Percentiles rank a stretch among this genome's conserved stretches.
phyloP scores from a whole-genome alignment of 92 coral and sea anemone genomes.

The Epizoanthus fatuus region DNA sequence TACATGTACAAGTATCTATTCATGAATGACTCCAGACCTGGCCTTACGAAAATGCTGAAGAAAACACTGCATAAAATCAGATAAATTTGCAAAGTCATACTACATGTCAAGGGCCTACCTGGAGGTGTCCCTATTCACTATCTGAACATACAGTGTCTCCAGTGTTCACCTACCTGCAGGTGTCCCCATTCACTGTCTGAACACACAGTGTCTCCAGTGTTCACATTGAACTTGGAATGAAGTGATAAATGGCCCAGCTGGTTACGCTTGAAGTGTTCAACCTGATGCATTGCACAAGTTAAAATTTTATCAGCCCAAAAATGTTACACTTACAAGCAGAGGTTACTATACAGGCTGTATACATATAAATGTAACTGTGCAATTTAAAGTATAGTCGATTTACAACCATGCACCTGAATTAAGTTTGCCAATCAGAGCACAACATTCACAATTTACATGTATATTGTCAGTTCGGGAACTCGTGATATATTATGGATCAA shows the following conservation, averaged over 20 bases:
- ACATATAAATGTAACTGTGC: too few species aligned
- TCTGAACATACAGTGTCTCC: conserved; percentile 55
- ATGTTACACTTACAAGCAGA: background rate
- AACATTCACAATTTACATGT: too few species aligned
- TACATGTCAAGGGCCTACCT: background rate
- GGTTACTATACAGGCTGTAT: background rate
- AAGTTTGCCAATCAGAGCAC: background rate
- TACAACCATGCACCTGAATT: too few species aligned
- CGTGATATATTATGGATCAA: too few species aligned
- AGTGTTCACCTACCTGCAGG: background rate
- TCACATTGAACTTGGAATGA: conserved; percentile 92
- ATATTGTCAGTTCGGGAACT: too few species aligned
- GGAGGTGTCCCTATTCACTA: conserved; percentile 74
- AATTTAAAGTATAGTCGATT: too few species aligned
- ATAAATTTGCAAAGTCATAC: too few species aligned
- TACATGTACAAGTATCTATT: background rate
- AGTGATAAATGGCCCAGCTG: conserved; percentile 93
- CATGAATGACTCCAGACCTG: too few species aligned
- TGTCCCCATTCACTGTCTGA: background rate
- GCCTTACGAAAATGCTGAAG: too few species aligned
- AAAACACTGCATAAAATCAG: too few species aligned
- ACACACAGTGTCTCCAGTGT: conserved; percentile 89
- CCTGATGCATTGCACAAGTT: conserved; percentile 49
- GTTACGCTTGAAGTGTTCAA: conserved; percentile 95
- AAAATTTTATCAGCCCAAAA: background rate